Base-by-base conservation (phyloP, 2,797 vertebrate species). In the Siniperca scherzeri region DNA sequence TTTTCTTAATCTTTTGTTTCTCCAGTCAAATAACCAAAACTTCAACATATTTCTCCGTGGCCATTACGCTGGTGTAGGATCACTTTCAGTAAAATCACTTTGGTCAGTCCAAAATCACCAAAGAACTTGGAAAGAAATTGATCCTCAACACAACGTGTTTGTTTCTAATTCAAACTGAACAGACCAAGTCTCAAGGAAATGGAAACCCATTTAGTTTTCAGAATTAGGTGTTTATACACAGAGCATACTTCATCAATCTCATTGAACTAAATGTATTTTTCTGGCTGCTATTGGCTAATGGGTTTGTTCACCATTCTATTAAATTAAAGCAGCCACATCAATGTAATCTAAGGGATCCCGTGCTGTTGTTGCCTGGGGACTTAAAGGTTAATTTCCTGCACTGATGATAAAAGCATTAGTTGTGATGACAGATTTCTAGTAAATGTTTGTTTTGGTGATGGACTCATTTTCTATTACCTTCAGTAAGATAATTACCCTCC, bases 361-460 rank as follows among this genome's bases (percentile, higher is more conserved):
- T 69, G 38, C 25, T 42, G 57, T 33, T 55, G 67, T 44, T 68
- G 27, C 9, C 13, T 50, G 53, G 7, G 13, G 46, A 67, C 60
- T 44, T 19, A 4, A 25, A 66, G 46, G 25, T 67, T 78, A 1
- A 76, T 84, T 78, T 79, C 53, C 38, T 59, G 46, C 12, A 22
- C 52, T 61, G 21, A n/a, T 59, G 38, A 66, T 59, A 66, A 77
- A 64, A 38, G 27, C 30, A 48, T 46, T 2, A 16, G 7, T 5
- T 21, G 40, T 13, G 55, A 61, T 67, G 62, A 71, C 14, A 44
- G 44, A 22, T 61, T 67, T 61, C 40, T 8, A 40, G 30, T 30
- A 42, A 61, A 67, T 62, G 10, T 40, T 52, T 64, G 30, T 56
- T 38, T 69, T 30, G 1, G 27, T 38, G 40, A 56, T 14, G 4